Percentiles rank a stretch among this genome's conserved stretches.
phyloP scores from a whole-genome alignment of 2,888 invertebrate genomes.

The Drosophila dives region DNA sequence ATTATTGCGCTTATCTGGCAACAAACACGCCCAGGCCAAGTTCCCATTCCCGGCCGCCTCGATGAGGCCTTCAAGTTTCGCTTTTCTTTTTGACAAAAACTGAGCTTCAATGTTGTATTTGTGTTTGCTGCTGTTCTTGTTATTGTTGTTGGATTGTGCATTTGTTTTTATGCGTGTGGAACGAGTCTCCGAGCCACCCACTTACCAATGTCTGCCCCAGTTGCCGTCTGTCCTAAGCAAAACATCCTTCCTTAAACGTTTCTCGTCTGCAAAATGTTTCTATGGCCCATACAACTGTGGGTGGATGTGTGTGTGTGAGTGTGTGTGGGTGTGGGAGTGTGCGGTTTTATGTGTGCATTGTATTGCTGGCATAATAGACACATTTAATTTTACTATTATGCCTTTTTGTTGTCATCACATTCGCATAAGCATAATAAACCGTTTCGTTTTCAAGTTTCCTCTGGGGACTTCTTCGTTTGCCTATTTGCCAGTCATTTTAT shows the following conservation, averaged over 20 bases:
- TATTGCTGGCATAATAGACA: slow-evolving; percentile 81
- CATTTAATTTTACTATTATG: slow-evolving; percentile 83
- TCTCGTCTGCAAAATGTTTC: slow-evolving; percentile 77
- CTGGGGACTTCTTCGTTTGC: slow-evolving; percentile 48
- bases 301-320: slow-evolving; percentile 18
- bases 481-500: slow-evolving; percentile 74
- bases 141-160: slow-evolving; percentile 58
- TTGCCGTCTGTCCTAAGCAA: slow-evolving; percentile 63
- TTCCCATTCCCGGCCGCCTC: slow-evolving; percentile 45
- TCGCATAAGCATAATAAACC: slow-evolving; percentile 78
- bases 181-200: slow-evolving; percentile 34
- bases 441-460: slow-evolving; percentile 76
- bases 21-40: slow-evolving; percentile 78
- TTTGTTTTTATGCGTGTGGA: slow-evolving; percentile 74
- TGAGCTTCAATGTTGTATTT: slow-evolving; percentile 40
- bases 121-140: slow-evolving; percentile 49
- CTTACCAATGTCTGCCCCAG: slow-evolving; percentile 16
- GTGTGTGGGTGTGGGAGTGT: slow-evolving; percentile 35
- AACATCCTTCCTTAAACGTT: slow-evolving; percentile 79
- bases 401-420: slow-evolving; percentile 81
- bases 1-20: slow-evolving; percentile 80
- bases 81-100: slow-evolving; percentile 52
- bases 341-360: slow-evolving; percentile 79
- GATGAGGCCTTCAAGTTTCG: slow-evolving; percentile 57
- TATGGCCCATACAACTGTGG: slow-evolving; percentile 46